Conservation (phyloP, 2,113 vertebrate genomes). For the Ammodytes marinus region DNA sequence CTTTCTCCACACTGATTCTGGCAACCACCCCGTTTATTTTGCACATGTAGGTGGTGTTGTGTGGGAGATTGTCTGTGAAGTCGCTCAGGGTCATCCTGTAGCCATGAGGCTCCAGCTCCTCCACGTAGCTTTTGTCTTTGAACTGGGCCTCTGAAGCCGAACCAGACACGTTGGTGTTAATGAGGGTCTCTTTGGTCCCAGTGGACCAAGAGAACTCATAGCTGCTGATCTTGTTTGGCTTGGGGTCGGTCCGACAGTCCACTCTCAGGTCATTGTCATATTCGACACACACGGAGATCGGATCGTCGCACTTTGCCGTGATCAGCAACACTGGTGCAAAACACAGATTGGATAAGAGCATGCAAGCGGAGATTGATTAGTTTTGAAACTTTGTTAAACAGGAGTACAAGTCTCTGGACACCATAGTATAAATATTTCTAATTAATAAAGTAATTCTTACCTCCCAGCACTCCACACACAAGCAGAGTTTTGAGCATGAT, state of each 20-base stretch:
- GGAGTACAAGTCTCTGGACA: neutral
- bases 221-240: conserved; percentile 66
- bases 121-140: conserved; percentile 72
- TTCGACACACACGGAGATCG: conserved; percentile 78
- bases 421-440: neutral
- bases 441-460: conserved; percentile 50
- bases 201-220: conserved; percentile 84
- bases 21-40: conserved; percentile 61
- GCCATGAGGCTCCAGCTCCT: conserved; percentile 67
- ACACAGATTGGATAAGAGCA: neutral
- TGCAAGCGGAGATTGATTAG: neutral
- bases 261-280: conserved; percentile 82
- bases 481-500: conserved; percentile 76
- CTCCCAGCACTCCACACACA: conserved; percentile 71
- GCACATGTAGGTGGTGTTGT: conserved; percentile 85
- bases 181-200: conserved; percentile 71
- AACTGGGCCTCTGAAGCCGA: conserved; percentile 64
- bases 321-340: conserved; percentile 71
- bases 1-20: conserved; percentile 65
- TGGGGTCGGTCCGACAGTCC: conserved; percentile 74
- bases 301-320: conserved; percentile 62
- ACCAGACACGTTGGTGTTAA: conserved; percentile 84
- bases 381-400: neutral
- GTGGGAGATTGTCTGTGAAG: conserved; percentile 60
- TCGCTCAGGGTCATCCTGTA: conserved; percentile 75